Evolutionary conservation across 2,113 vertebrate genomes (phyloP), one percentile per base, ranked within the genome.

Genomic region (Eubucco bourcierii): DNA sequence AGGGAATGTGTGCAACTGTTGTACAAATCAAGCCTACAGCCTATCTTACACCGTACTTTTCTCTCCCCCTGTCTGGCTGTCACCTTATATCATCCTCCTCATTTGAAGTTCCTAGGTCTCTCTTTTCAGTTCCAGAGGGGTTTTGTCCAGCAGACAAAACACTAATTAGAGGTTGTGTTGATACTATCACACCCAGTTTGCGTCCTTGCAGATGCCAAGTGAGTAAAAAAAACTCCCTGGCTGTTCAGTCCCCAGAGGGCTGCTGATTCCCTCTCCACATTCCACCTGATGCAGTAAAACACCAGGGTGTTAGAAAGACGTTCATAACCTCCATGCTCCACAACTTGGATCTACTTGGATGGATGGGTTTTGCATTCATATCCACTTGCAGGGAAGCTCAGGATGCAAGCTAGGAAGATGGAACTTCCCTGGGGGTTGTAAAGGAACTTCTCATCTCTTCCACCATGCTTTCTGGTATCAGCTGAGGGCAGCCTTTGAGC

Each of bases 101-200:
- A 75, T 86, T 67, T 93, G 41, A 80, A 92, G 28, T 52, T 85
- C 72, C 64, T 27, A 93, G 19, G 33, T 89, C 47, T 87, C 39
- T 80, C 60, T 92, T 76, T 83, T 80, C 68, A 61, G 37, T 68
- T 94, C 31, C 68, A 58, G 68, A 90, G 81, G 37, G 53, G 20
- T 75, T 83, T 80, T 93, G 25, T 76, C 84, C n/a, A 5, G 16
- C 44, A 80, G 79, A 75, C 15, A 80, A 91, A 92, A 80, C 44
- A 85, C 87, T 87, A 85, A 60, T 94, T 87, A 91, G 61, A 75
- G 64, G 44, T 14, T 46, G 21, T 71, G 29, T 83, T 78, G 91
- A 94, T 93, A 24, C 29, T 74, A 85, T 89, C 94, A 72, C 16
- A 29, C 44, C 90, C 65, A 85, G 87, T 95, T 94, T 68, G 23